These are phyloP conservation scores for Chalcis sispes DNA, from an alignment of 2,888 invertebrate species.

Conservation along the genomic window DNA sequence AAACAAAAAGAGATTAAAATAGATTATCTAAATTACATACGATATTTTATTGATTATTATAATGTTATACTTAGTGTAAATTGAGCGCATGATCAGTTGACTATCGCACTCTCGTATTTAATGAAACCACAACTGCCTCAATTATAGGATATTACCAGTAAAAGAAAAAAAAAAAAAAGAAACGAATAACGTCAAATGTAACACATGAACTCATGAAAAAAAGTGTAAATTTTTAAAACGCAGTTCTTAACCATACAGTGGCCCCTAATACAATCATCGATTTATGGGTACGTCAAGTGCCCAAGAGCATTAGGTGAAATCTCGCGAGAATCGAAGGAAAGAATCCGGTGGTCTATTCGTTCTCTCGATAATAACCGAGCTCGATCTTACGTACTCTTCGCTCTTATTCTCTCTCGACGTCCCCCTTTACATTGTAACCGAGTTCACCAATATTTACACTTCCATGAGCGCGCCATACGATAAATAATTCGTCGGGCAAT, in stretches of 20 bases:
- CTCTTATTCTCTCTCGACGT: background rate
- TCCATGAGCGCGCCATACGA: conserved; percentile 33
- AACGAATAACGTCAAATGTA: background rate
- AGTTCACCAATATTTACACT: conserved; percentile 47
- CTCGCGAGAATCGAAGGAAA: conserved; percentile 11
- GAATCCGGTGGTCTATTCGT: background rate
- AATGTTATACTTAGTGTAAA: no score
- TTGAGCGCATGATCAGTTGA: no score
- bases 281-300: conserved; percentile 41
- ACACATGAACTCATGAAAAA: background rate
- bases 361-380: background rate
- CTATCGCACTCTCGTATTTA: no score
- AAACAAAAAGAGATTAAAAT: no score
- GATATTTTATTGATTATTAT: no score
- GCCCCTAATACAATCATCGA: conserved; percentile 29
- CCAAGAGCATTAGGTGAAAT: conserved; percentile 27
- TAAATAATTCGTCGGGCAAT: conserved; percentile 53
- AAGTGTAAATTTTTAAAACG: conserved; percentile 27
- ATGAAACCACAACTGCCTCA: no score
- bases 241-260: background rate
- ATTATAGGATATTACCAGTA: no score
- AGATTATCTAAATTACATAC: no score
- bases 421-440: background rate
- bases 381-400: background rate
- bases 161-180: background rate